Conservation (phyloP, 2,888 invertebrate genomes). For the Phengaris arion region DNA sequence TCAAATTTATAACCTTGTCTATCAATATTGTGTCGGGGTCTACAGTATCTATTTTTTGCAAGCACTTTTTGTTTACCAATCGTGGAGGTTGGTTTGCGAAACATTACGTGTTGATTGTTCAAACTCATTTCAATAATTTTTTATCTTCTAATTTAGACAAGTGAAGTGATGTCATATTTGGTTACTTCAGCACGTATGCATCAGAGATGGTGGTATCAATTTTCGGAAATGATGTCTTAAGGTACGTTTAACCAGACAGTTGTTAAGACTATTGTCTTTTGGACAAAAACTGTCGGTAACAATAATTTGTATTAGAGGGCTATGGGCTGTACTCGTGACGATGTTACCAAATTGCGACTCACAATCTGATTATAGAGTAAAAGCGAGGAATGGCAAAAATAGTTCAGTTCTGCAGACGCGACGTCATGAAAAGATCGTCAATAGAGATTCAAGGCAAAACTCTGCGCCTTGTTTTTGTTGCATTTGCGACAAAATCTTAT, state of each 20-base stretch:
- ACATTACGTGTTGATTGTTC: conserved; percentile 3
- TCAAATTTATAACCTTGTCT: conserved; percentile 20
- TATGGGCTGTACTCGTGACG: background rate
- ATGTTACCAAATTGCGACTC: background rate
- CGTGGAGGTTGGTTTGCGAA: conserved; percentile 11
- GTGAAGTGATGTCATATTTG: background rate
- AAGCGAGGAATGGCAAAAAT: background rate
- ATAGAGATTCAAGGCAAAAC: background rate
- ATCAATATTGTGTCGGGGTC: conserved; percentile 20
- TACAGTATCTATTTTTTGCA: background rate
- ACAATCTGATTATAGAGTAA: background rate
- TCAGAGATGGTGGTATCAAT: background rate
- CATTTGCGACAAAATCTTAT: background rate
- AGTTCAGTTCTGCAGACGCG: background rate
- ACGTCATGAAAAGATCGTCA: background rate
- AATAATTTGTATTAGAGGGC: too few relatives aligned
- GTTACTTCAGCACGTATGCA: background rate
- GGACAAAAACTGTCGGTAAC: background rate
- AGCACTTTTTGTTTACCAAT: conserved; percentile 27
- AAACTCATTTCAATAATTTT: background rate
- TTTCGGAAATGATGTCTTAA: background rate
- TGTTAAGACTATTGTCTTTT: background rate
- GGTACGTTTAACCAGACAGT: background rate
- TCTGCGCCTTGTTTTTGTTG: background rate
- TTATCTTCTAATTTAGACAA: background rate